Evolutionary conservation across 2,113 vertebrate species (phyloP).

Genomic region (Spea bombifrons): DNA sequence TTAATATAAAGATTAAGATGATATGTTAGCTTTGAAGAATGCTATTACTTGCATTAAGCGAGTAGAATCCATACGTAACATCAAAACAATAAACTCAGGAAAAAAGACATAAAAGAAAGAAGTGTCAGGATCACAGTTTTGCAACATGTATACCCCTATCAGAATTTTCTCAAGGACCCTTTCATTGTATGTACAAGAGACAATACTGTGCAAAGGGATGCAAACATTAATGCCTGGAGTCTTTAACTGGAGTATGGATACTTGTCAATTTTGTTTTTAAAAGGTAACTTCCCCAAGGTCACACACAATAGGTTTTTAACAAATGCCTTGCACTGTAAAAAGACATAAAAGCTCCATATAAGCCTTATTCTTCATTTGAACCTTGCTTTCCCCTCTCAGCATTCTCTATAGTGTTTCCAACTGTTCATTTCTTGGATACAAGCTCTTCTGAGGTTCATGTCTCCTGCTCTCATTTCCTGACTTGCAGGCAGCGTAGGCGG

Average conservation of each 20-base stretch:
- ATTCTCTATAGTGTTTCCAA: conserved; percentile 17
- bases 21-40: no score
- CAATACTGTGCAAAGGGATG: background rate
- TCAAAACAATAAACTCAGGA: no score
- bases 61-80: no score
- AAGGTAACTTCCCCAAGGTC: conserved; percentile 32
- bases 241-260: conserved; percentile 5
- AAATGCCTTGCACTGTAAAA: conserved; percentile 19
- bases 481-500: conserved; percentile 47
- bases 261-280: conserved; percentile 4
- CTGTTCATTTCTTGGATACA: conserved; percentile 24
- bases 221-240: conserved; percentile 2
- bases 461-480: conserved; percentile 44
- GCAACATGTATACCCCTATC: no score
- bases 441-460: conserved; percentile 31
- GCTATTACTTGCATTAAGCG: no score
- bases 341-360: conserved; percentile 13
- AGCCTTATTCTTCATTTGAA: conserved; percentile 28
- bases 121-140: no score
- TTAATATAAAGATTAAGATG: no score
- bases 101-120: no score
- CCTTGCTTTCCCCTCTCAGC: conserved; percentile 12
- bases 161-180: background rate
- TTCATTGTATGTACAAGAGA: conserved; percentile 4
- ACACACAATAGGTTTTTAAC: conserved; percentile 11